Evolutionary conservation across 2,113 vertebrate genomes (phyloP), one percentile per base, ranked within the genome.

Genomic region (Muntiacus reevesi): DNA sequence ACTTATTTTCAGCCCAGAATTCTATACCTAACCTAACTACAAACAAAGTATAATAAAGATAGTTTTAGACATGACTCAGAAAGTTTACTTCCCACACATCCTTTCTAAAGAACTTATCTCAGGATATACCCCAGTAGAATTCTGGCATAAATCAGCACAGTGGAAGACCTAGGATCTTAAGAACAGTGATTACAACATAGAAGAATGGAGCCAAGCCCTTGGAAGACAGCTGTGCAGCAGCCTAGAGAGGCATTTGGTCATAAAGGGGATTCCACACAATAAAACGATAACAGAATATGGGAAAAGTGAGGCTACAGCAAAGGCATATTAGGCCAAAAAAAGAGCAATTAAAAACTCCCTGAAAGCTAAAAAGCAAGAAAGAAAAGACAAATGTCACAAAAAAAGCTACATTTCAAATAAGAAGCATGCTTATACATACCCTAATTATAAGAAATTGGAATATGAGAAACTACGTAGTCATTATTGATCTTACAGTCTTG

Each of bases 31-130:
- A 36, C 14, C 60, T 59, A 74, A 74, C 82, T 79, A 95, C 28
- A 85, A 90, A 95, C 45, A 94, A 81, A 19, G 57, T 92, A 92
- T 78, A 95, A 93, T 45, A 64, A 79, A 93, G 40, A 64, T 7
- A 13, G 30, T 88, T 79, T 82, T 79, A 96, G 86, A 96, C 55
- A 93, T 55, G 59, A 78, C 59, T 94, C 86, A 76, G 54, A 86
- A 94, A 87, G 43, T 86, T 97, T 88, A 91, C 43, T 97, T 95
- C 89, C 59, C 62, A 79, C 28, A 81, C 16, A 84, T 43, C 55
- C 83, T 95, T 96, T 83, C 84, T 91, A 88, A 90, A 95, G 83
- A 95, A 89, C 40, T 92, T 67, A 90, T 92, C 94, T 97, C 74
- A 94, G 55, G 91, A 90, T 90, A 54, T 21, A 59, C 27, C 81